A percentile compares a stretch with the other conserved stretches of the same genome.
Evolutionary conservation across 2,113 vertebrate genomes (phyloP).

Genomic region (Xyliphius kryptos): DNA sequence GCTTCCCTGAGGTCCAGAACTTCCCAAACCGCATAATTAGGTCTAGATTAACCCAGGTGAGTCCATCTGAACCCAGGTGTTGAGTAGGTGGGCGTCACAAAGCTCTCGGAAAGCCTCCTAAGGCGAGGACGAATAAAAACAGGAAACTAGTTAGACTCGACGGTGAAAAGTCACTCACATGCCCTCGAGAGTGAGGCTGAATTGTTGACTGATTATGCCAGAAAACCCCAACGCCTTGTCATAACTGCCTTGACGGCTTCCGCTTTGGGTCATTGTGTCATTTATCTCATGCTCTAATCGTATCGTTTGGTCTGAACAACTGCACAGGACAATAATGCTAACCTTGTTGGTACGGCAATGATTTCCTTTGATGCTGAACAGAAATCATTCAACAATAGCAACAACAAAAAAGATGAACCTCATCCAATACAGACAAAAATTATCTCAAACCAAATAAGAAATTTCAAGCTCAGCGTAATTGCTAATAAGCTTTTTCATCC

Average conservation of each 20-base stretch:
- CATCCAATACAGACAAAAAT: slow-evolving; percentile 2
- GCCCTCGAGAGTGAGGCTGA: too few species aligned
- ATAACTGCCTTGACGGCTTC: slow-evolving; percentile 55
- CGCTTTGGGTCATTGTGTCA: slow-evolving; percentile 53
- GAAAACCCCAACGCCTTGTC: slow-evolving; percentile 52
- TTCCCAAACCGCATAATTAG: slow-evolving; percentile 11
- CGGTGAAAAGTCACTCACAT: neutral
- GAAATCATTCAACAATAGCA: neutral
- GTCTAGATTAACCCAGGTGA: slow-evolving; percentile 25
- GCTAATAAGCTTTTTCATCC: slow-evolving; percentile 26
- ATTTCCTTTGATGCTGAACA: slow-evolving; percentile 40
- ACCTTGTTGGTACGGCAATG: slow-evolving; percentile 57
- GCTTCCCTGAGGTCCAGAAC: slow-evolving; percentile 2
- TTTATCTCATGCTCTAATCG: slow-evolving; percentile 65
- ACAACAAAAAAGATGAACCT: too few species aligned
- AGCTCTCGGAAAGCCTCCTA: slow-evolving; percentile 32
- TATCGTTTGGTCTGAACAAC: slow-evolving; percentile 53
- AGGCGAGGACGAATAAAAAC: neutral
- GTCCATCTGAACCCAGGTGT: slow-evolving; percentile 21
- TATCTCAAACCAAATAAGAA: too few species aligned
- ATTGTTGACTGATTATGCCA: slow-evolving; percentile 59
- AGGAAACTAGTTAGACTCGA: neutral
- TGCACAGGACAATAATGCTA: slow-evolving; percentile 65
- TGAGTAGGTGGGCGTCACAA: neutral
- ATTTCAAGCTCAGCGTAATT: slow-evolving; percentile 15